Evolutionary conservation across 2,888 invertebrate species (phyloP), one percentile per base, ranked within the genome.

Genomic region (Philereme transversata): DNA sequence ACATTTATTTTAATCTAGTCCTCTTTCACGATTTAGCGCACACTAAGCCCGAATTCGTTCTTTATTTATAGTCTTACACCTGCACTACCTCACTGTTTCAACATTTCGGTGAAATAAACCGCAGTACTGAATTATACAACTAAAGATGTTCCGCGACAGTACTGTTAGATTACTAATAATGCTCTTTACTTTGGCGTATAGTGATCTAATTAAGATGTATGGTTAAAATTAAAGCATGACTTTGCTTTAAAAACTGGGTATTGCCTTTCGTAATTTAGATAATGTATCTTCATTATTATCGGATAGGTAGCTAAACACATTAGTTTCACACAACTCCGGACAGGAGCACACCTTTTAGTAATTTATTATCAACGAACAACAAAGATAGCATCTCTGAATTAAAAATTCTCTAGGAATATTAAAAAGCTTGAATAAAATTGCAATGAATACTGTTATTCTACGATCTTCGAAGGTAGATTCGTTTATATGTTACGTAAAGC

Each of bases 161-260:
- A 22, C 22, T 22, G 22, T 22, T 22, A 22, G 22, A 22, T 22
- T 22, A 22, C 22, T 22, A 22, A 22, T 22, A 2, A n/a, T 22
- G 22, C 22, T 75, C 74, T 78, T 77, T 77, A 80, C 77, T 82
- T 83, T 81, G 81, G 78, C 82, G 79, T 75, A 72, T 68, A 62
- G 48, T 62, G 55, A 79, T 86, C 85, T 90, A 90, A 90, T 90
- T 89, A 88, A 88, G 86, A 87, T 80, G 82, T 86, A 90, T 90
- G 88, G 87, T 89, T 85, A 80, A 79, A 78, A 78, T 72, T 78
- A 81, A 78, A 75, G 82, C 87, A 81, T 87, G 88, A 88, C 86
- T 87, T 76, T 75, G 82, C 81, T 79, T 87, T 82, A 83, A 88
- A 86, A 86, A 83, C 77, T 82, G 81, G 71, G 76, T 76, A 79